A percentile compares a stretch with the other conserved stretches of the same genome.
These are phyloP conservation scores for Scaptomyza hsui DNA, from an alignment of 1,140 invertebrate species.

Conservation along the genomic window DNA sequence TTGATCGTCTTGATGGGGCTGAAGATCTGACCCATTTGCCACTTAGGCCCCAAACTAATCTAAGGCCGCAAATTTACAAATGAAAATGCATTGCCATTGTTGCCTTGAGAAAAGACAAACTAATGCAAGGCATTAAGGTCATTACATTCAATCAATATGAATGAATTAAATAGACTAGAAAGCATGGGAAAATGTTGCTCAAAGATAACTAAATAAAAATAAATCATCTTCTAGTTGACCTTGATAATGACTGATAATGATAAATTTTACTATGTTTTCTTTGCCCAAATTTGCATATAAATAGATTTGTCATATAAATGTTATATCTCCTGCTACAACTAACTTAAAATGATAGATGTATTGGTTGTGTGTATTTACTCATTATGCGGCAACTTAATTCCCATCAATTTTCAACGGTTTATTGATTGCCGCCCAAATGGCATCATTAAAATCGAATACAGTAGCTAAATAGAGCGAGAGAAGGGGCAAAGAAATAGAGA, in stretches of 20 bases:
- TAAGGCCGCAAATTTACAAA: slow-evolving; percentile 8
- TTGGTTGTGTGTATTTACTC: slow-evolving; percentile 18
- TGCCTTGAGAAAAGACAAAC: slow-evolving; percentile 40
- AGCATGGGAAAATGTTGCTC: slow-evolving; percentile 6
- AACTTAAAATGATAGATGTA: not conserved
- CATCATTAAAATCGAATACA: slow-evolving; percentile 42
- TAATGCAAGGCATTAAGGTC: slow-evolving; percentile 12
- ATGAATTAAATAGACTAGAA: not conserved
- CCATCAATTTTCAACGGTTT: slow-evolving; percentile 49
- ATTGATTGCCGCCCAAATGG: slow-evolving; percentile 47
- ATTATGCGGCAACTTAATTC: slow-evolving; percentile 49
- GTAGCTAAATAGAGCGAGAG: not conserved
- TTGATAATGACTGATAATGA: not conserved
- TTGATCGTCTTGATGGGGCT: slow-evolving; percentile 2
- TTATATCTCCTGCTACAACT: not conserved
- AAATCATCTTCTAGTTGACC: no score
- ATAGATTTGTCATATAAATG: slow-evolving; percentile 1
- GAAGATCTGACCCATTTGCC: slow-evolving; percentile 57
- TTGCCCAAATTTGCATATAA: not conserved
- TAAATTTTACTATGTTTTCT: not conserved
- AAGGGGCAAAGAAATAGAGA: not conserved
- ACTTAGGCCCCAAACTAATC: slow-evolving; percentile 22
- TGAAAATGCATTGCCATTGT: slow-evolving; percentile 53
- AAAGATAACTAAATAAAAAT: not conserved
- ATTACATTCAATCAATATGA: slow-evolving; percentile 38